Evolutionary conservation across 2,113 vertebrate genomes (phyloP), one percentile per base, ranked within the genome.

Genomic region (Pseudopipra pipra): DNA sequence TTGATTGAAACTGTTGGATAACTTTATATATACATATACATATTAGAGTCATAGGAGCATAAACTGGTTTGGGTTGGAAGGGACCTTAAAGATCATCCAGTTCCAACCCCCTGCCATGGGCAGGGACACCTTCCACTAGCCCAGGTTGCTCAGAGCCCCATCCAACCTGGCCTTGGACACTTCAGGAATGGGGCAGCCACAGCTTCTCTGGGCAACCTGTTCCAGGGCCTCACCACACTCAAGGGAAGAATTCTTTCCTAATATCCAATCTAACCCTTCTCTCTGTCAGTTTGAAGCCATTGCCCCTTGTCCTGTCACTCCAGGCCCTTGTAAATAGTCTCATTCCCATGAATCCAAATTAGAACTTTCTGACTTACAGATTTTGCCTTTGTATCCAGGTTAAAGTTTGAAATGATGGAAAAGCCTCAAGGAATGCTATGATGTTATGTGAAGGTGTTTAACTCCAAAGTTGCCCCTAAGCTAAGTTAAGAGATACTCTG

Each of bases 91-190:
- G 2, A 20, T 20, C 6, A 24, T 11, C 4, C 2, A 0, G 1
- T 73, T 10, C 27, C 31, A 39, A 0, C 0, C 18, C 24, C 8
- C 43, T 51, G 21, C 68, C 44, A 33, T 20, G 14, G 12, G 2
- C 43, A 73, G 35, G 12, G 37, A 51, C 33, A 58, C 14, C 44
- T 89, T 20, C 61, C 77, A 66, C 33, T 17, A 0, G 0, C 1
- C 44, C 44, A 51, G 17, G 11, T 13, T 43, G 25, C 31, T 76
- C 72, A 0, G 0, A 59, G 19, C 15, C 15, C 18, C 68, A 23
- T 66, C 86, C 76, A 66, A 0, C 33, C 37, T 59, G 52, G 12
- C 12, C 51, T 46, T 0, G 33, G 0, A 12, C 77, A n/a, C 8
- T 67, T 0, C 52, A 81, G 51, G 31, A 43, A 43, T 65, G 59